Conservation (phyloP, 2,797 vertebrate genomes). For the Ciconia nigra region DNA sequence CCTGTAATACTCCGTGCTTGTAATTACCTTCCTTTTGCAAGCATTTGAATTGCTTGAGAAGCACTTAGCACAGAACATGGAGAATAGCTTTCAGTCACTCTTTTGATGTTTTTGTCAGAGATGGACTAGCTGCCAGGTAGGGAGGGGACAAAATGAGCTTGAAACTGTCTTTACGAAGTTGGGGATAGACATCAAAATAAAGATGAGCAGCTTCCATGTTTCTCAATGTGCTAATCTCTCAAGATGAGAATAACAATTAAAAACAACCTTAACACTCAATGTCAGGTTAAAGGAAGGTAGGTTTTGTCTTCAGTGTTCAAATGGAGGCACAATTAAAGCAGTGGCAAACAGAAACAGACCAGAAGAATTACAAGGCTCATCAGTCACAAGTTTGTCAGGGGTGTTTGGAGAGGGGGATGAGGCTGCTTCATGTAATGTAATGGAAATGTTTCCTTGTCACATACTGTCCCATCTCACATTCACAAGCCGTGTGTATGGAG, state of each 20-base stretch:
- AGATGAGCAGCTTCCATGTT: background rate
- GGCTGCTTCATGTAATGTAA: background rate
- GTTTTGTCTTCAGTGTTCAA: background rate
- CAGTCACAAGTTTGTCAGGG: background rate
- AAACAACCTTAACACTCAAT: fast-evolving
- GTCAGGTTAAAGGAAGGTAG: background rate
- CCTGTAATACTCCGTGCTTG: background rate
- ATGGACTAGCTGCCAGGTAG: background rate
- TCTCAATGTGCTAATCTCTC: background rate
- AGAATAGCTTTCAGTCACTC: background rate
- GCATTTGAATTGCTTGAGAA: background rate
- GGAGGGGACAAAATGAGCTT: background rate
- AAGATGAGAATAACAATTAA: background rate
- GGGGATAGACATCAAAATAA: background rate
- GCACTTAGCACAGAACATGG: background rate
- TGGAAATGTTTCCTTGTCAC: background rate
- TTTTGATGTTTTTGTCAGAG: background rate
- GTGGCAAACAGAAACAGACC: background rate
- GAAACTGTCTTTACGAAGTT: background rate
- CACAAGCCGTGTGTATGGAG: background rate
- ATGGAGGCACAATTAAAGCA: background rate
- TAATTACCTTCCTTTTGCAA: background rate
- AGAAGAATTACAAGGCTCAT: background rate
- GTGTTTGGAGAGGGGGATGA: background rate
- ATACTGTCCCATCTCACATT: background rate